A percentile compares a stretch with the other conserved stretches of the same genome.
These are phyloP conservation scores for Melieria omissa DNA, from an alignment of 2,888 invertebrate genomes.

Conservation along the genomic window DNA sequence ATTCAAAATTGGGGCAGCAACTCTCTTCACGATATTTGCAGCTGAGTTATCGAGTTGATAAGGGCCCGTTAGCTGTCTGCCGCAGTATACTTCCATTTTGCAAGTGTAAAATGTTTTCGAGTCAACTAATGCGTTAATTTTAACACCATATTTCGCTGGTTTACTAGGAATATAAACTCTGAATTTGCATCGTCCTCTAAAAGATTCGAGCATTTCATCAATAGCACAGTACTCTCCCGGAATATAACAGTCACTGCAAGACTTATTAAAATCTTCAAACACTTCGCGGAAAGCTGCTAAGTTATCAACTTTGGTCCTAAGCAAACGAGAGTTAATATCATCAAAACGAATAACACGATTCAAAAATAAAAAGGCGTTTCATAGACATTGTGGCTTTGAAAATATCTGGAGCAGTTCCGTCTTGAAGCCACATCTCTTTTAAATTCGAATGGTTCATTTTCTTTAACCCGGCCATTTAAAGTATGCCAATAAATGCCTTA, in stretches of 20 bases:
- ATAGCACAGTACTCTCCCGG: slow-evolving; percentile 14
- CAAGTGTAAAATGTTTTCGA: slow-evolving; percentile 15
- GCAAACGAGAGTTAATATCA: background rate
- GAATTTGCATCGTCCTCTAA: slow-evolving; percentile 13
- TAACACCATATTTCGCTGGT: slow-evolving; percentile 10
- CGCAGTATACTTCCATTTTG: slow-evolving; percentile 13
- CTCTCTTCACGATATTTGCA: background rate
- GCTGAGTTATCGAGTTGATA: too few relatives aligned
- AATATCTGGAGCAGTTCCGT: slow-evolving; percentile 12
- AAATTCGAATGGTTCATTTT: slow-evolving; percentile 9
- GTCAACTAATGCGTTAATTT: slow-evolving; percentile 18
- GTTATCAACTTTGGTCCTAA: slow-evolving; percentile 6
- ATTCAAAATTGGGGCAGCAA: too few relatives aligned
- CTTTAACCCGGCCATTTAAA: slow-evolving; percentile 10
- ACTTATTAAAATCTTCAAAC: slow-evolving; percentile 5
- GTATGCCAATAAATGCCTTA: slow-evolving; percentile 14
- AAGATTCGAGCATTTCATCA: slow-evolving; percentile 22
- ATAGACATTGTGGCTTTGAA: background rate
- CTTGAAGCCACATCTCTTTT: slow-evolving; percentile 7
- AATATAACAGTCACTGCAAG: slow-evolving; percentile 19
- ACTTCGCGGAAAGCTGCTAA: slow-evolving; percentile 21
- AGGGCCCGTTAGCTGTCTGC: background rate
- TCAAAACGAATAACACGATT: slow-evolving; percentile 15
- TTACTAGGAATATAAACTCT: slow-evolving; percentile 14
- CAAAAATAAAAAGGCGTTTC: slow-evolving; percentile 1